Conservation (phyloP, 2,888 invertebrate genomes). For the Carterocephalus palaemon region DNA sequence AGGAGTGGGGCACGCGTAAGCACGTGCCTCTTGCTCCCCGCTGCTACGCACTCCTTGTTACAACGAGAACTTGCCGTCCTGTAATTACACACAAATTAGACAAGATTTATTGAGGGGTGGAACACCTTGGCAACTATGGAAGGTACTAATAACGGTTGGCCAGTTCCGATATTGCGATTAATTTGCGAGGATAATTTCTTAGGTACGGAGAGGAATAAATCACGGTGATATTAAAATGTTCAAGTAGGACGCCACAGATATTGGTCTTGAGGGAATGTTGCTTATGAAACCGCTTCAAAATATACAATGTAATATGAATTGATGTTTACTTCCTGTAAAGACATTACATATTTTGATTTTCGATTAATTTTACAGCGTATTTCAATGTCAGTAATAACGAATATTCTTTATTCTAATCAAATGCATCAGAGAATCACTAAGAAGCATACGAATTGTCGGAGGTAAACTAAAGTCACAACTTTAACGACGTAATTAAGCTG, state of each 20-base stretch:
- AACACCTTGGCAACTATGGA: slow-evolving; percentile 77
- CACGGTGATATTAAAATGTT: slow-evolving; percentile 35
- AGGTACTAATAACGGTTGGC: slow-evolving; percentile 76
- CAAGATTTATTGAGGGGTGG: slow-evolving; percentile 78
- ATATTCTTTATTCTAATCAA: slow-evolving; percentile 14
- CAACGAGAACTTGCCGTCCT: slow-evolving; percentile 72
- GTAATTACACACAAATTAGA: slow-evolving; percentile 80
- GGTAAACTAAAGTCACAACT: slow-evolving; percentile 40
- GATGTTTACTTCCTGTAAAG: no score
- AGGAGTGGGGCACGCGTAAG: slow-evolving; percentile 61
- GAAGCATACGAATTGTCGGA: slow-evolving; percentile 18
- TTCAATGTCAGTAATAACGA: slow-evolving; percentile 14
- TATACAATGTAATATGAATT: slow-evolving; percentile 3
- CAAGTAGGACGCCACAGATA: slow-evolving; percentile 29
- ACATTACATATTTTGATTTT: no score
- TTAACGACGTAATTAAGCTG: slow-evolving; percentile 49
- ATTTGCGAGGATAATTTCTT: slow-evolving; percentile 55
- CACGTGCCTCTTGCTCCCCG: slow-evolving; percentile 74
- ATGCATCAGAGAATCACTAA: slow-evolving; percentile 6
- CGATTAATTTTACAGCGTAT: background rate
- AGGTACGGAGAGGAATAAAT: slow-evolving; percentile 34
- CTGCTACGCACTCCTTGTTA: slow-evolving; percentile 76
- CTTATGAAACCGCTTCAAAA: slow-evolving; percentile 7
- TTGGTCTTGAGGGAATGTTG: slow-evolving; percentile 15
- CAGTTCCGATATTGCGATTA: slow-evolving; percentile 73